Evolutionary conservation across 2,113 vertebrate genomes (phyloP).

Genomic region (Forbesichthys agassizii): DNA sequence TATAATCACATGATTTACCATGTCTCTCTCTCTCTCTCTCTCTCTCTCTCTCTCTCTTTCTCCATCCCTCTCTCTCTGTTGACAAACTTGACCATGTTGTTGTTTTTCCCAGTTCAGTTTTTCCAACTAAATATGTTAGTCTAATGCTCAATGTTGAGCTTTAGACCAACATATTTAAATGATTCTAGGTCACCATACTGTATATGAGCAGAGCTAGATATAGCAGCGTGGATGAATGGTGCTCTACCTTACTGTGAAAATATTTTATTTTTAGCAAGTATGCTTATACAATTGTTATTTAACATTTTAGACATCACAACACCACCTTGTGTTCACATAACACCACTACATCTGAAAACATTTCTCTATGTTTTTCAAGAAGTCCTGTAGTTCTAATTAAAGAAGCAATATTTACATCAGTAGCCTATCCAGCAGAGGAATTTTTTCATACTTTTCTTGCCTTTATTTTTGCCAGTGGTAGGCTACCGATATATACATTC

Average conservation of each 20-base stretch:
- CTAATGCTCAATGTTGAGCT: no score
- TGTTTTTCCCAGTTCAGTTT: slow-evolving; percentile 5
- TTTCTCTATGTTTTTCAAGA: neutral
- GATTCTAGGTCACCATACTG: neutral
- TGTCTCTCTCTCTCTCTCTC: neutral
- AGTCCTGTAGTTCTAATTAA: neutral
- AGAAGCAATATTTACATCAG: neutral
- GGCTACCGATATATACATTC: slow-evolving; percentile 11
- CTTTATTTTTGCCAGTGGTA: neutral
- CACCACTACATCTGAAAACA: neutral
- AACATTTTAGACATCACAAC: neutral
- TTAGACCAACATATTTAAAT: neutral
- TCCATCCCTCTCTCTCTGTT: neutral
- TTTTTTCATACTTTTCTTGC: neutral
- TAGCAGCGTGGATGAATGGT: neutral
- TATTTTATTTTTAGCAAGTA: neutral
- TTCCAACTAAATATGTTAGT: neutral
- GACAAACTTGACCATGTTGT: neutral
- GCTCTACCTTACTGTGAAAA: neutral
- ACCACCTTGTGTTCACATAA: neutral
- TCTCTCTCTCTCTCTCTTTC: neutral
- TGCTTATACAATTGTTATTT: neutral
- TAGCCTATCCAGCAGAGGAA: neutral
- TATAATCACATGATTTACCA: neutral
- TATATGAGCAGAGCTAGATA: neutral